Conservation (phyloP, 2,797 vertebrate genomes). For the Lophius americanus region DNA sequence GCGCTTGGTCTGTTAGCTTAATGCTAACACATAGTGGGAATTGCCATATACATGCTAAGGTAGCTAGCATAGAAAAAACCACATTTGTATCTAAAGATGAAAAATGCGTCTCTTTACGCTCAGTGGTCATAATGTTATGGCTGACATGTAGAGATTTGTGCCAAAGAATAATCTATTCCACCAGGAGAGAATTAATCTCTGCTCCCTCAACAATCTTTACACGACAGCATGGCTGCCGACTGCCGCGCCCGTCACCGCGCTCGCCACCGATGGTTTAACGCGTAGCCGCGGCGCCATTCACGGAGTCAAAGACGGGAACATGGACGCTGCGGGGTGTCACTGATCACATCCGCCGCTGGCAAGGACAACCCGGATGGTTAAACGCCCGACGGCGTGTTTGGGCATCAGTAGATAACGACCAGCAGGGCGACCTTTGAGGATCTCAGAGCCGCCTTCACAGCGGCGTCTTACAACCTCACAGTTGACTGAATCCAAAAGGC, state of each 20-base stretch:
- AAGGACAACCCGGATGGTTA: constrained; percentile 7
- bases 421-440: neutral
- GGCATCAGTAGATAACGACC: constrained; percentile 16
- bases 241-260: constrained; percentile 23
- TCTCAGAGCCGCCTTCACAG: neutral
- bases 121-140: too few species aligned
- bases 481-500: constrained; percentile 10
- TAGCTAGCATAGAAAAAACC: too few species aligned
- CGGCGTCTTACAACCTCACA: neutral
- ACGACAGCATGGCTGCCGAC: constrained; percentile 24
- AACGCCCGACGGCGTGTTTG: constrained; percentile 20
- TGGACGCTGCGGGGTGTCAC: constrained; percentile 25
- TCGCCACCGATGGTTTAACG: constrained; percentile 33
- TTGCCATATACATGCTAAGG: too few species aligned
- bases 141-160: too few species aligned
- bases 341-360: constrained; percentile 33
- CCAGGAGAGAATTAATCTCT: constrained; percentile 15
- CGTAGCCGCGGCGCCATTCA: constrained; percentile 39
- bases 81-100: too few species aligned
- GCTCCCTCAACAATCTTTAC: constrained; percentile 14
- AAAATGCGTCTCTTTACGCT: too few species aligned
- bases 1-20: too few species aligned
- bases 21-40: too few species aligned
- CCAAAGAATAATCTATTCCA: too few species aligned
- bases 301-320: constrained; percentile 31